Percentiles rank a stretch among this genome's conserved stretches.
phyloP scores from a whole-genome alignment of 2,113 vertebrate genomes.

The Hemichromis elongatus region DNA sequence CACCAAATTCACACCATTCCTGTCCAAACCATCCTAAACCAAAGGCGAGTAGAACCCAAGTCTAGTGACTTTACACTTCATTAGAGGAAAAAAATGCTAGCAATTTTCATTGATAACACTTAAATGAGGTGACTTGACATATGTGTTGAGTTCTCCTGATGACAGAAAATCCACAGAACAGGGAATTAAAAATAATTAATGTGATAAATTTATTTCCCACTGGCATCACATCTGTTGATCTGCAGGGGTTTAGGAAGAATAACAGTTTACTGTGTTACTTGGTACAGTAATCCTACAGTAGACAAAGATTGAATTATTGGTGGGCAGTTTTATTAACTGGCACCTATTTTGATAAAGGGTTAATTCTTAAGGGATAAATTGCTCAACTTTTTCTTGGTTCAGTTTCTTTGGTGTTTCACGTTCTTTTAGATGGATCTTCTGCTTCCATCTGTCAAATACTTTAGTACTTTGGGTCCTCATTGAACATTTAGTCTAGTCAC shows the following conservation, averaged over 20 bases:
- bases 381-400: background rate
- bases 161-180: background rate
- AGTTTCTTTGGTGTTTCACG: background rate
- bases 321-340: background rate
- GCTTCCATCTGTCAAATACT: background rate
- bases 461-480: background rate
- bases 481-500: background rate
- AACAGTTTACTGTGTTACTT: background rate
- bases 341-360: background rate
- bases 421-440: background rate
- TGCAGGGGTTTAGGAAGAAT: background rate
- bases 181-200: background rate
- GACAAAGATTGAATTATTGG: background rate
- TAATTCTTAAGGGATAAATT: background rate
- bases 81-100: background rate
- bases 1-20: slow-evolving; percentile 31
- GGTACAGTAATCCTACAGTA: background rate
- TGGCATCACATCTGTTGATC: background rate
- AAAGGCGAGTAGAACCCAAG: background rate
- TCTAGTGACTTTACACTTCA: slow-evolving; percentile 24
- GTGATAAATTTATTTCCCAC: slow-evolving; percentile 24
- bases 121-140: background rate
- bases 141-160: background rate
- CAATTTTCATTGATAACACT: background rate
- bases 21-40: background rate